Conservation (phyloP, 2,888 invertebrate species). For the Tipula vernalis region DNA sequence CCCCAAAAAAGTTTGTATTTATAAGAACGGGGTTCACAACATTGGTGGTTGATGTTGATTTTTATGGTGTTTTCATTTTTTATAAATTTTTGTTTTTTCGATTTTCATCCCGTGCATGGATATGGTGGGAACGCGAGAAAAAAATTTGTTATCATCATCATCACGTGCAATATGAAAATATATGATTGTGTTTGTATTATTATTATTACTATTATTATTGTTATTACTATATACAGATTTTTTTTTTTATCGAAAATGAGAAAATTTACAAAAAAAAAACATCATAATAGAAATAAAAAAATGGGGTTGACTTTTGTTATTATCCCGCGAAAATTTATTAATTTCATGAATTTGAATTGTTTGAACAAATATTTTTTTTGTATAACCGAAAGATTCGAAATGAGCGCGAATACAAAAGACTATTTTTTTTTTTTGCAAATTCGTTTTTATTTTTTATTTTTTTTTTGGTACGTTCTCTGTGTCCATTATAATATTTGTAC, state of each 20-base stretch:
- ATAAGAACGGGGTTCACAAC: not conserved
- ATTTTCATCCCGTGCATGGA: not conserved
- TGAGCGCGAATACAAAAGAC: conserved; percentile 5
- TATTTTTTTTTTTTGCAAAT: not conserved
- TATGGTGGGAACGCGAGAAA: not conserved
- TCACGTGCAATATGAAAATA: conserved; percentile 5
- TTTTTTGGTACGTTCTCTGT: not conserved
- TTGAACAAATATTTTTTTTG: not conserved
- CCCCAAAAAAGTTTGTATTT: not conserved
- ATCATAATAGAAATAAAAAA: conserved; percentile 6
- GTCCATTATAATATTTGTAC: not conserved
- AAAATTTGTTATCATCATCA: conserved; percentile 6
- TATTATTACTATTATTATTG: conserved; percentile 1
- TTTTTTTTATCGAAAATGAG: conserved; percentile 5
- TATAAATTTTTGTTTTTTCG: not conserved
- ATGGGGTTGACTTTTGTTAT: conserved; percentile 10
- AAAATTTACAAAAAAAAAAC: conserved; percentile 5
- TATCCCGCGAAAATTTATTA: conserved; percentile 11
- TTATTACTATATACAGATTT: not conserved
- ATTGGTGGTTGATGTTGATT: conserved; percentile 4
- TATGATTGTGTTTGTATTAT: conserved; percentile 6
- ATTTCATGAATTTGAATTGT: conserved; percentile 10
- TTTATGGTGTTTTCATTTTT: not conserved
- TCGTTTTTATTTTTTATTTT: not conserved
- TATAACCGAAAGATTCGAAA: not conserved